Conservation (phyloP, 1,140 invertebrate genomes). For the Sinella curviseta region DNA sequence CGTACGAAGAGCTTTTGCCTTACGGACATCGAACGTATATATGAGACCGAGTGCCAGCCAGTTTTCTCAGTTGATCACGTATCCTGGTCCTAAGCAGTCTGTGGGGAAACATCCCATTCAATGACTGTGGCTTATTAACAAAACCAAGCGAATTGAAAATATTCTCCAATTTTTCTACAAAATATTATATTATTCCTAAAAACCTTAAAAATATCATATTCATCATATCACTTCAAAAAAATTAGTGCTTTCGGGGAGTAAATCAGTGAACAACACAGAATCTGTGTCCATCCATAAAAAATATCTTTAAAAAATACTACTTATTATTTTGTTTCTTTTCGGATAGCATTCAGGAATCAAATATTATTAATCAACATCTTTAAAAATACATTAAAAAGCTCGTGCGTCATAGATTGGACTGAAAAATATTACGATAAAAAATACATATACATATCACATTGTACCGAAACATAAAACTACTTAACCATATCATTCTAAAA, state of each 20-base stretch:
- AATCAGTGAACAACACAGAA: neutral
- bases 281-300: neutral
- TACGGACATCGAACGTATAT: conserved; percentile 17
- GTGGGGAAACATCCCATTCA: neutral
- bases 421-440: too few relatives aligned
- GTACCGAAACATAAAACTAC: too few relatives aligned
- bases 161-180: too few relatives aligned
- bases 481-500: too few relatives aligned
- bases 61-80: conserved; percentile 17
- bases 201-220: neutral
- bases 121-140: too few relatives aligned
- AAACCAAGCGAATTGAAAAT: neutral
- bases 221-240: neutral
- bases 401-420: too few relatives aligned
- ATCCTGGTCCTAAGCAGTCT: conserved; percentile 5
- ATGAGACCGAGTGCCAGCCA: neutral
- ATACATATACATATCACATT: too few relatives aligned
- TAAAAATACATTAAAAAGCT: too few relatives aligned
- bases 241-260: neutral
- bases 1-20: neutral
- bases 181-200: too few relatives aligned
- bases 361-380: too few relatives aligned
- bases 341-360: too few relatives aligned
- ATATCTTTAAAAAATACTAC: neutral
- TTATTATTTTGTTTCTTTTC: too few relatives aligned